Percentiles rank a stretch among this genome's conserved stretches.
Evolutionary conservation across 1,140 invertebrate species (phyloP).

Genomic region (Reticulitermes speratus): DNA sequence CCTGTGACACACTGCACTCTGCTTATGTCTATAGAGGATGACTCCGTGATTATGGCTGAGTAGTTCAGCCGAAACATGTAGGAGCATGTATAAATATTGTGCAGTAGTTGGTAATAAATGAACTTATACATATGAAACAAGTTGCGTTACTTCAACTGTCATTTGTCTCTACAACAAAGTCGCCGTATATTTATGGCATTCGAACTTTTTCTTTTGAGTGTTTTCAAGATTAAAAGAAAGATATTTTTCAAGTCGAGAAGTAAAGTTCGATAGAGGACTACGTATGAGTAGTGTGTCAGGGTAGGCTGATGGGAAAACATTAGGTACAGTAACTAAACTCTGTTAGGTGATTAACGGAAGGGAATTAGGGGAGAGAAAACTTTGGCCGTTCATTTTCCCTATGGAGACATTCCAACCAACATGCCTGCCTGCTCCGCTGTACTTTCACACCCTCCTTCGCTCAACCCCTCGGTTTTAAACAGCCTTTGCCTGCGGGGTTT

Average conservation of each 20-base stretch:
- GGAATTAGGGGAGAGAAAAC: background rate
- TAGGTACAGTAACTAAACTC: background rate
- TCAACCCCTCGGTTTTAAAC: background rate
- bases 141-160: no score
- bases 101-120: no score
- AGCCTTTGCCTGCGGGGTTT: background rate
- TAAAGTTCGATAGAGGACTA: background rate
- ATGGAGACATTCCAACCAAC: constrained; percentile 5
- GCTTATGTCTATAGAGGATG: no score
- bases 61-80: no score
- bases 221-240: background rate
- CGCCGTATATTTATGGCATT: background rate
- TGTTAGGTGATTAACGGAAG: constrained; percentile 18
- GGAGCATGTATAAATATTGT: no score
- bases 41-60: no score
- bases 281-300: background rate
- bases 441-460: background rate
- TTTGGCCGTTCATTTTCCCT: background rate
- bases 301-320: background rate
- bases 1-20: no score
- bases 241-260: background rate
- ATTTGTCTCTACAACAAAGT: no score
- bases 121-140: no score
- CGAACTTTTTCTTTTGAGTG: background rate
- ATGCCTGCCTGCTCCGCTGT: background rate